Conservation (phyloP, 2,797 vertebrate genomes). For the Protonibea diacanthus region DNA sequence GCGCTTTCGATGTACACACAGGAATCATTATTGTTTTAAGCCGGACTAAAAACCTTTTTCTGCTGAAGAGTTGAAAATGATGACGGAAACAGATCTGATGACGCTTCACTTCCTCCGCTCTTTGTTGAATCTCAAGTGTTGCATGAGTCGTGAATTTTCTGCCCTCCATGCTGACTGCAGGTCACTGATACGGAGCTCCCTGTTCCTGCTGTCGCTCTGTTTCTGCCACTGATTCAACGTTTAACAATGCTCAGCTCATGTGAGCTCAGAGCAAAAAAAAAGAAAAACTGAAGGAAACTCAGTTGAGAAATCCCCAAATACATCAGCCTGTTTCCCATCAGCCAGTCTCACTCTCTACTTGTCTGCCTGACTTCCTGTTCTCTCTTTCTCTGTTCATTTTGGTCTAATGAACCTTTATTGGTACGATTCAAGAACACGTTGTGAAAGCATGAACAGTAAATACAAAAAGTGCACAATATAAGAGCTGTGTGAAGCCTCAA, state of each 20-base stretch:
- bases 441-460: background rate
- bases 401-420: background rate
- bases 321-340: conserved; percentile 39
- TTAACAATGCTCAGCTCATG: conserved; percentile 10
- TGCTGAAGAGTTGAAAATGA: background rate
- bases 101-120: conserved; percentile 4
- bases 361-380: conserved; percentile 41
- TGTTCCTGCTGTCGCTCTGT: conserved; percentile 28
- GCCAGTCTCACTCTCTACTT: background rate
- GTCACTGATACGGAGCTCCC: conserved; percentile 25
- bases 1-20: too few relatives aligned
- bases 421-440: background rate
- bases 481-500: background rate
- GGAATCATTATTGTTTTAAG: background rate
- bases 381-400: background rate
- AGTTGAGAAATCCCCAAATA: conserved; percentile 33
- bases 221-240: background rate
- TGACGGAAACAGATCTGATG: background rate
- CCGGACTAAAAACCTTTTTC: background rate
- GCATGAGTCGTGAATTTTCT: background rate
- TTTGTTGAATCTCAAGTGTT: background rate
- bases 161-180: conserved; percentile 19
- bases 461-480: background rate
- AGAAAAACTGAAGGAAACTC: conserved; percentile 23
- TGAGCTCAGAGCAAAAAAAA: background rate